These are phyloP conservation scores for Eulithis prunata DNA, from an alignment of 2,888 invertebrate species.

Conservation along the genomic window DNA sequence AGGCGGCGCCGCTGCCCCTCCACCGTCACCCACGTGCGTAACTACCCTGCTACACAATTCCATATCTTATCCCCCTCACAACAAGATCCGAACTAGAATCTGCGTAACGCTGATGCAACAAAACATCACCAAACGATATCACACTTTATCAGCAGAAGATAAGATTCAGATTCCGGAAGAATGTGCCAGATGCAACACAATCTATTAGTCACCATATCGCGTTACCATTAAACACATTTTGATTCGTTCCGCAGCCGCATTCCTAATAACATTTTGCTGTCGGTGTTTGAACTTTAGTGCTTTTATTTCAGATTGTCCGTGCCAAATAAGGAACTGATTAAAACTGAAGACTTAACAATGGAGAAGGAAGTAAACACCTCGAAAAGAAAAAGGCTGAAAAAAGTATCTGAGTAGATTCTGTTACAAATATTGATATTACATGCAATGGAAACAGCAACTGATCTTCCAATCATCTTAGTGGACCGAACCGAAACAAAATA, in stretches of 20 bases:
- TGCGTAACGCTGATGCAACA: constrained; percentile 50
- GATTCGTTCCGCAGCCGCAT: constrained; percentile 63
- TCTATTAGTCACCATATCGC: constrained; percentile 73
- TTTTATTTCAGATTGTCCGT: constrained; percentile 67
- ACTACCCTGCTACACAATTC: constrained; percentile 58
- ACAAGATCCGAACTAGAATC: constrained; percentile 57
- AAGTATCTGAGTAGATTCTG: neutral
- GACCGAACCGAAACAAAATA: constrained; percentile 42
- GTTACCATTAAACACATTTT: constrained; percentile 73
- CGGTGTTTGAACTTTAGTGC: constrained; percentile 79
- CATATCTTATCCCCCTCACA: constrained; percentile 54
- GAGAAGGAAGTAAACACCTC: neutral
- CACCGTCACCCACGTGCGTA: constrained; percentile 77
- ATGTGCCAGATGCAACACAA: constrained; percentile 57
- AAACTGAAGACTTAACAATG: neutral
- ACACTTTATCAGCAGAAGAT: constrained; percentile 57
- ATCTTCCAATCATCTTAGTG: constrained; percentile 31
- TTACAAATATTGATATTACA: neutral
- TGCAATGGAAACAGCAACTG: neutral
- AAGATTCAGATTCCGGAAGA: constrained; percentile 56
- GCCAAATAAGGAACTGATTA: constrained; percentile 58
- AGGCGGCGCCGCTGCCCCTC: constrained; percentile 73
- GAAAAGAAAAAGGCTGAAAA: neutral
- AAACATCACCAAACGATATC: constrained; percentile 59
- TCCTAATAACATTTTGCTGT: constrained; percentile 68